phyloP scores from a whole-genome alignment of 1,140 invertebrate species.

The Drosophila truncata region DNA sequence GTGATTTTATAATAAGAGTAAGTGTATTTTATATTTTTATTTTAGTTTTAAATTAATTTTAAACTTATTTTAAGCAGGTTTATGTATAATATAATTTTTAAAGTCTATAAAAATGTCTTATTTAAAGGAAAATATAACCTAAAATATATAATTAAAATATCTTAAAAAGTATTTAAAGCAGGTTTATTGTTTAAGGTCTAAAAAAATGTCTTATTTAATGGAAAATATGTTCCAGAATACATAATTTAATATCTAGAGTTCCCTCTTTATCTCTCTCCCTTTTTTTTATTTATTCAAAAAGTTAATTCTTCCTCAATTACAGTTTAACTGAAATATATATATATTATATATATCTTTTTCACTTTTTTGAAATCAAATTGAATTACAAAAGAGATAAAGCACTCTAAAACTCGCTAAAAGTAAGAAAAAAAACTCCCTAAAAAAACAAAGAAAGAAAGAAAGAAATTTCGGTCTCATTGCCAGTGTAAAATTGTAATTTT shows the following conservation, averaged over 20 bases:
- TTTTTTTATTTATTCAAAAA: slow-evolving; percentile 20
- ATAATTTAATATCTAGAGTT: no score
- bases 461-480: slow-evolving; percentile 30
- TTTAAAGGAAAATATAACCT: no score
- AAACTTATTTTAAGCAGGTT: background rate
- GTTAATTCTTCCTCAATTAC: slow-evolving; percentile 24
- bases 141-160: no score
- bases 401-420: no score
- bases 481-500: slow-evolving; percentile 74
- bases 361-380: slow-evolving; percentile 26
- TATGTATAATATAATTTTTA: background rate
- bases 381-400: slow-evolving; percentile 33
- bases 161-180: no score
- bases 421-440: slow-evolving; percentile 26
- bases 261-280: background rate
- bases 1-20: background rate
- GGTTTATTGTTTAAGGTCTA: no score
- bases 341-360: background rate
- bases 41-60: background rate
- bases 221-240: no score
- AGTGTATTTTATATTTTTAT: background rate
- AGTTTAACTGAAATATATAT: background rate
- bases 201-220: no score
- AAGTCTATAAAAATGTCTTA: no score
- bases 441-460: background rate